Evolutionary conservation across 2,888 invertebrate species (phyloP).

Genomic region (Pseudeuparius sepicola): DNA sequence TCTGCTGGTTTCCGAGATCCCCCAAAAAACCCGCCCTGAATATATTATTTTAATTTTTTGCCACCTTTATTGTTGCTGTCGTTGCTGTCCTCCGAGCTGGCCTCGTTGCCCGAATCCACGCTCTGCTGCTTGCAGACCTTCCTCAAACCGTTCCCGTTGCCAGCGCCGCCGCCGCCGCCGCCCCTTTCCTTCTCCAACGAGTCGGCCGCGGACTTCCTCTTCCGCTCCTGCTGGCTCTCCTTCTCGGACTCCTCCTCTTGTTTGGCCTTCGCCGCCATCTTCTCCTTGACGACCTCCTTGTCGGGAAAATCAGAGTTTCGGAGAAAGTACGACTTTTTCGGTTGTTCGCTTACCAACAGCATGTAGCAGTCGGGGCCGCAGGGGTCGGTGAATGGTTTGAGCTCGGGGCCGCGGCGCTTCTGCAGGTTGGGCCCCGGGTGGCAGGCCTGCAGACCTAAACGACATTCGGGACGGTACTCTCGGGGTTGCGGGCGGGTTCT

Average conservation of each 20-base stretch:
- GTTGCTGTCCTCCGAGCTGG: constrained; percentile 89
- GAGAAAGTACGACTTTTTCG: constrained; percentile 1
- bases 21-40: too few relatives aligned
- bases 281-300: constrained; percentile 80
- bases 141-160: constrained; percentile 36
- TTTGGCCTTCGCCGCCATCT: constrained; percentile 54
- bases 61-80: constrained; percentile 84
- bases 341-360: constrained; percentile 55
- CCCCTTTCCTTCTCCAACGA: constrained; percentile 24
- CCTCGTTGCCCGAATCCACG: constrained; percentile 84
- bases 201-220: constrained; percentile 30
- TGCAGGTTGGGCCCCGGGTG: constrained; percentile 85
- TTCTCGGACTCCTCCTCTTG: constrained; percentile 45
- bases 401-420: constrained; percentile 79
- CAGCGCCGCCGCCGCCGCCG: constrained; percentile 1
- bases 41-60: too few relatives aligned
- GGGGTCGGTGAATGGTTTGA: constrained; percentile 76
- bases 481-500: background rate
- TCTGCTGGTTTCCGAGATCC: too few relatives aligned
- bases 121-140: constrained; percentile 54
- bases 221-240: constrained; percentile 21
- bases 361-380: constrained; percentile 84
- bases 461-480: background rate
- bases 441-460: constrained; percentile 72
- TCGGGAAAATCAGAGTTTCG: too few relatives aligned